These are phyloP conservation scores for Anoura caudifer DNA, from an alignment of 2,113 vertebrate genomes.

Conservation along the genomic window DNA sequence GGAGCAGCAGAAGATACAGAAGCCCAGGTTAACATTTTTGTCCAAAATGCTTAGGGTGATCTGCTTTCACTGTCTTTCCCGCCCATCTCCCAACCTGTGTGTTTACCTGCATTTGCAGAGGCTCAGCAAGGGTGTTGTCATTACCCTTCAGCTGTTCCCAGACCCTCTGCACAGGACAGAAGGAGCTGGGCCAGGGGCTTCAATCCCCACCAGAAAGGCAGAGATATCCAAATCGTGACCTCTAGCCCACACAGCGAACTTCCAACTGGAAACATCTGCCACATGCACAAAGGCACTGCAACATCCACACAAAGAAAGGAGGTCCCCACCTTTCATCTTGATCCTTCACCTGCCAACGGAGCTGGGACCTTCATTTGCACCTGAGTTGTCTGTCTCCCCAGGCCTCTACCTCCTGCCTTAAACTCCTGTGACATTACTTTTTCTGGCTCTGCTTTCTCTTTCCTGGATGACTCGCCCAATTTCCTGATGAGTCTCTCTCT, in stretches of 20 bases:
- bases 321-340: background rate
- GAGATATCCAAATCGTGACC: rapidly evolving
- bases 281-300: background rate
- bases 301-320: no score
- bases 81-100: background rate
- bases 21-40: background rate
- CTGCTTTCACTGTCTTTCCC: background rate
- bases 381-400: background rate
- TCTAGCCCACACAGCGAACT: background rate
- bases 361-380: background rate
- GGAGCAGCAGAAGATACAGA: background rate
- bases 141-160: background rate
- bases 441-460: background rate
- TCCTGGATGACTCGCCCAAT: rapidly evolving
- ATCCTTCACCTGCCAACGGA: no score
- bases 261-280: no score
- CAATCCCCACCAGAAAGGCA: background rate
- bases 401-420: background rate
- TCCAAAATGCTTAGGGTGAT: background rate
- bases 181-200: background rate
- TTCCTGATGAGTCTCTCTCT: background rate
- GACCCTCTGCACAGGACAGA: background rate
- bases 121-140: background rate
- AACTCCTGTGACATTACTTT: no score
- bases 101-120: background rate